Percentiles rank a stretch among this genome's conserved stretches.
phyloP scores from a whole-genome alignment of 2,113 vertebrate species.

The Pantherophis guttatus region DNA sequence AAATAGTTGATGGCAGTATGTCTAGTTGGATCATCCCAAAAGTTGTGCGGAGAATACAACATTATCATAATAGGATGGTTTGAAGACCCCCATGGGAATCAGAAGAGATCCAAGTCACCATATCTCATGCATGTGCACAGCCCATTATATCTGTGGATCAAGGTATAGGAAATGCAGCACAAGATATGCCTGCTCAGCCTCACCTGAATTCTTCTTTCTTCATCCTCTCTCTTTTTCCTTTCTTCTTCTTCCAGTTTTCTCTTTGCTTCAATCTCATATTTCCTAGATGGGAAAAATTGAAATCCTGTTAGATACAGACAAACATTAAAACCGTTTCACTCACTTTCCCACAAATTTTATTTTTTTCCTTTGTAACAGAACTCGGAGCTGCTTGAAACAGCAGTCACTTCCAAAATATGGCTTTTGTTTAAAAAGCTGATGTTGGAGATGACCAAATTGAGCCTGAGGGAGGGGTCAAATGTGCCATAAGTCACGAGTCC shows the following conservation, averaged over 20 bases:
- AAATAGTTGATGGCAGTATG: not conserved
- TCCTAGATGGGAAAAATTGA: constrained; percentile 69
- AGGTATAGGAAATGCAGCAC: not conserved
- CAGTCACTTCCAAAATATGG: not conserved
- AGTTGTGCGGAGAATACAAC: not conserved
- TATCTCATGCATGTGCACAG: not conserved
- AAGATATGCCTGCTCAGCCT: not conserved
- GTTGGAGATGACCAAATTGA: not conserved
- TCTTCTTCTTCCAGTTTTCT: constrained; percentile 93
- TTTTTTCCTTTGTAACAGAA: not conserved
- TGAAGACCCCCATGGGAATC: not conserved
- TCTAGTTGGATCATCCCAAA: not conserved
- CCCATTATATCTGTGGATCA: not conserved
- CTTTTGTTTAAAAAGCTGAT: not conserved
- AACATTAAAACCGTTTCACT: not conserved
- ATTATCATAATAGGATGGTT: not conserved
- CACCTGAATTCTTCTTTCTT: constrained; percentile 89
- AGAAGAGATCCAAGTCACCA: not conserved
- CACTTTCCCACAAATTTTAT: not conserved
- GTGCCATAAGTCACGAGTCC: not conserved
- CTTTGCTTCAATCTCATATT: constrained; percentile 92
- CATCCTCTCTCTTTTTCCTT: constrained; percentile 89
- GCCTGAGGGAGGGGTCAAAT: not conserved
- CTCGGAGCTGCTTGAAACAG: not conserved
- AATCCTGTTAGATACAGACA: not conserved